phyloP scores from a whole-genome alignment of 1,140 invertebrate genomes.

The Paralvinella palmiformis region DNA sequence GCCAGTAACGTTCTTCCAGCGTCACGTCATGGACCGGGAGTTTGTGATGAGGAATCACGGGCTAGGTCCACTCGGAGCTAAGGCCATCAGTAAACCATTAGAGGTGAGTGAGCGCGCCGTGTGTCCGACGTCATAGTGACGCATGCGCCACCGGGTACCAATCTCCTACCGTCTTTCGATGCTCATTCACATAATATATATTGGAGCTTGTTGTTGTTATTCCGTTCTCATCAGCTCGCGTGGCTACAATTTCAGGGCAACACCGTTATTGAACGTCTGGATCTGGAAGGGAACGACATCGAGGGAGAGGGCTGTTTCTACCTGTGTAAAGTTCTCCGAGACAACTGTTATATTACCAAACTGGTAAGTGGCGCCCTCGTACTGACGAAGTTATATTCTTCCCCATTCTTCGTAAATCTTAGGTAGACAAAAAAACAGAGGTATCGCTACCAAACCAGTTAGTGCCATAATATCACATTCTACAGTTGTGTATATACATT shows the following conservation, averaged over 20 bases:
- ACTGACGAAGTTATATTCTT: background rate
- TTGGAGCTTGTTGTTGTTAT: too few species aligned
- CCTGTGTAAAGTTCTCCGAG: conserved; percentile 32
- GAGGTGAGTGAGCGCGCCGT: conserved; percentile 24
- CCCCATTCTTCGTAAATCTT: too few species aligned
- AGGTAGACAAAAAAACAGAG: too few species aligned
- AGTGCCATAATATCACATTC: too few species aligned
- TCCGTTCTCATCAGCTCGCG: background rate
- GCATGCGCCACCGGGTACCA: too few species aligned
- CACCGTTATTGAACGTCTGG: conserved; percentile 29
- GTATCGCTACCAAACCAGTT: too few species aligned
- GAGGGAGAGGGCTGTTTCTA: conserved; percentile 28
- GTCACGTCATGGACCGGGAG: conserved; percentile 34
- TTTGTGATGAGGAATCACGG: conserved; percentile 41
- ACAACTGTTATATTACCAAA: conserved; percentile 38
- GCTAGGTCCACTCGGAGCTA: conserved; percentile 38
- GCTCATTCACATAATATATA: too few species aligned
- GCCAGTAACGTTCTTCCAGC: conserved; percentile 39
- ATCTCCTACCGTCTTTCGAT: too few species aligned
- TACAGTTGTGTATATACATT: too few species aligned
- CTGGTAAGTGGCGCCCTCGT: conserved; percentile 26
- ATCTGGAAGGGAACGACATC: conserved; percentile 41
- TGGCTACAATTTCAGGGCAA: conserved; percentile 29
- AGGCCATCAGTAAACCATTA: conserved; percentile 40
- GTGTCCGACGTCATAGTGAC: too few species aligned